These are phyloP conservation scores for Platygyra sinensis DNA, from an alignment of 64 coral and sea anemone genomes.

Conservation along the genomic window DNA sequence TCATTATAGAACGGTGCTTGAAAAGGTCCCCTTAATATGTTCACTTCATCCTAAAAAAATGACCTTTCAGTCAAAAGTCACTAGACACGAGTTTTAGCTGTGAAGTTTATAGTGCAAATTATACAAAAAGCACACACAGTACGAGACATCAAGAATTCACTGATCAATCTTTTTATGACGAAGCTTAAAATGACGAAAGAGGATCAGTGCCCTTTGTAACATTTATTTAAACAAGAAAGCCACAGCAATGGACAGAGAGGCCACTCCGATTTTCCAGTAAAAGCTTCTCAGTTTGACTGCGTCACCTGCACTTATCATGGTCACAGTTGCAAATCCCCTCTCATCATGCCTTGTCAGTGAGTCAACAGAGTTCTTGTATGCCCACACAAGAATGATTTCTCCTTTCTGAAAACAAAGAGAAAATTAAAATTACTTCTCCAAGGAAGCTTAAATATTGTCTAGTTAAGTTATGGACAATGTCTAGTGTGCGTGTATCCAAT, in stretches of 20 bases:
- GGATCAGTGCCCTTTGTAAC: not conserved
- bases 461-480: too few species aligned
- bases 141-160: too few species aligned
- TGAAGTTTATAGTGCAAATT: too few species aligned
- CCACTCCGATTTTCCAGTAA: not conserved
- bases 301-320: not conserved
- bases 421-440: not conserved
- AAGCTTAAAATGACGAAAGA: not conserved
- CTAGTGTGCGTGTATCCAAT: too few species aligned
- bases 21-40: too few species aligned
- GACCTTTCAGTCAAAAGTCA: too few species aligned
- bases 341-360: not conserved
- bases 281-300: not conserved
- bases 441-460: not conserved
- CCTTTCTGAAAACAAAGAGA: not conserved
- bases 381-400: conserved; percentile 14
- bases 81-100: too few species aligned
- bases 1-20: too few species aligned
- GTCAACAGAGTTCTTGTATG: not conserved
- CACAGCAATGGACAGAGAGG: not conserved
- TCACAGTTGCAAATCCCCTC: not conserved
- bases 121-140: too few species aligned
- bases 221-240: not conserved
- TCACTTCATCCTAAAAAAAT: too few species aligned
- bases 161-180: too few species aligned